A percentile compares a stretch with the other conserved stretches of the same genome.
Evolutionary conservation across 2,113 vertebrate genomes (phyloP).

Genomic region (Carlito syrichta): DNA sequence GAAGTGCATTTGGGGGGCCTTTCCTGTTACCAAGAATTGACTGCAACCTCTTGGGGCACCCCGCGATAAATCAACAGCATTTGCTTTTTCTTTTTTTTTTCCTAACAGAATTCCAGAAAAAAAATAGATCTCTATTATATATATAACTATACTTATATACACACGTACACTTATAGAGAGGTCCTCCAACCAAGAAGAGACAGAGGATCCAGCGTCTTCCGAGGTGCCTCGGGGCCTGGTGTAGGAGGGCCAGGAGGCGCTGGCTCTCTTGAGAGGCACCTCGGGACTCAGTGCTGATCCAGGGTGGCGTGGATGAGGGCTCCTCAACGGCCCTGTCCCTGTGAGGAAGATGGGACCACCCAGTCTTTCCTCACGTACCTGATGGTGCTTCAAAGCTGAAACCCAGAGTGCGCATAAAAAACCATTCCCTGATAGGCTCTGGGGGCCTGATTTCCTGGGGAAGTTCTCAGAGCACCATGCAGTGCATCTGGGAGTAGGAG

Average conservation of each 20-base stretch:
- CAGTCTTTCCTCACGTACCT: not conserved
- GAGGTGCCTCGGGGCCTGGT: not conserved
- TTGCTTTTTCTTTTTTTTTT: not conserved
- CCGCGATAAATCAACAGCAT: not conserved
- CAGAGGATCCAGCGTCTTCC: not conserved
- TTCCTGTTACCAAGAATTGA: not conserved
- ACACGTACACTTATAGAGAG: not conserved
- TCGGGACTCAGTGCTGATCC: not conserved
- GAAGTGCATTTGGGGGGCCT: not conserved
- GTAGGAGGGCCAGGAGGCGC: not conserved
- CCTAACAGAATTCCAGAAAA: conserved; percentile 59
- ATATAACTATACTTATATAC: not conserved
- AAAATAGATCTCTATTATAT: conserved; percentile 63
- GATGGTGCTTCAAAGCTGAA: not conserved
- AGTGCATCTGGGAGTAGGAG: too few species aligned
- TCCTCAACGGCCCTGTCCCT: not conserved
- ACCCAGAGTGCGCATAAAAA: not conserved
- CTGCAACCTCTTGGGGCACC: not conserved
- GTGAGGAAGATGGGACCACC: not conserved
- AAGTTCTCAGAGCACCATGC: not conserved
- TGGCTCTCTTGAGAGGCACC: not conserved
- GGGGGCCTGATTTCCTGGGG: not conserved
- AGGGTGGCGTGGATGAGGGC: not conserved
- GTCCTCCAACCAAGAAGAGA: not conserved
- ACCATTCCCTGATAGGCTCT: not conserved